Percentiles rank a stretch among this genome's conserved stretches.
These are phyloP conservation scores for Catocala sponsa DNA, from an alignment of 2,888 invertebrate species.

Conservation along the genomic window DNA sequence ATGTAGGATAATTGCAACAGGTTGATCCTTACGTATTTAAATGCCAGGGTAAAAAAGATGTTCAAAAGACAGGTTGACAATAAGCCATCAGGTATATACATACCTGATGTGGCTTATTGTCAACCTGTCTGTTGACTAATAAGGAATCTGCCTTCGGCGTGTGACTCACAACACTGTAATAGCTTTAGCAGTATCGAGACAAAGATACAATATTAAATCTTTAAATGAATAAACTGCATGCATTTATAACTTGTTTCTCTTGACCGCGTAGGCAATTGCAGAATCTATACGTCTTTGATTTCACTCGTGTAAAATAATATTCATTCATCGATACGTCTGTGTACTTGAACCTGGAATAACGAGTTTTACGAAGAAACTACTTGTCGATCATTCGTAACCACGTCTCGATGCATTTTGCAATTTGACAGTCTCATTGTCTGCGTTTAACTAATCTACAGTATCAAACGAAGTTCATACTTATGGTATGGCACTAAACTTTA, in stretches of 20 bases:
- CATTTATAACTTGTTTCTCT: conserved; percentile 5
- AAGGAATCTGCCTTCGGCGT: conserved; percentile 13
- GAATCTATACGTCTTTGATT: conserved; percentile 2
- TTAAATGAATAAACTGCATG: background rate
- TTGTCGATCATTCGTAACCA: conserved; percentile 51
- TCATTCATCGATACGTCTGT: conserved; percentile 30
- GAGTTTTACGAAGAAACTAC: conserved; percentile 60
- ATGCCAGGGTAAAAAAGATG: no score
- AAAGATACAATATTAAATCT: background rate
- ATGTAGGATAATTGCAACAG: no score
- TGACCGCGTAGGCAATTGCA: background rate
- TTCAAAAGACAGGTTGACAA: no score
- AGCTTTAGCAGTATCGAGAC: background rate
- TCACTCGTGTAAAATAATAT: conserved; percentile 13
- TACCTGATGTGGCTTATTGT: conserved; percentile 6
- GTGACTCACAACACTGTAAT: conserved; percentile 30
- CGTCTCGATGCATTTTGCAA: conserved; percentile 60
- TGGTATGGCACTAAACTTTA: conserved; percentile 20
- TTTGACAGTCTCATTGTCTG: conserved; percentile 66
- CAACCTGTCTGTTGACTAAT: conserved; percentile 17
- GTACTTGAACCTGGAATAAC: conserved; percentile 57
- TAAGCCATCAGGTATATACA: no score
- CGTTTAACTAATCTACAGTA: conserved; percentile 19
- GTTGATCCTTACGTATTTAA: no score
- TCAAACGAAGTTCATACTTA: conserved; percentile 34